A percentile compares a stretch with the other conserved stretches of the same genome.
Conservation (phyloP, 2,113 vertebrate species). For the Lampris megalopsis region DNA sequence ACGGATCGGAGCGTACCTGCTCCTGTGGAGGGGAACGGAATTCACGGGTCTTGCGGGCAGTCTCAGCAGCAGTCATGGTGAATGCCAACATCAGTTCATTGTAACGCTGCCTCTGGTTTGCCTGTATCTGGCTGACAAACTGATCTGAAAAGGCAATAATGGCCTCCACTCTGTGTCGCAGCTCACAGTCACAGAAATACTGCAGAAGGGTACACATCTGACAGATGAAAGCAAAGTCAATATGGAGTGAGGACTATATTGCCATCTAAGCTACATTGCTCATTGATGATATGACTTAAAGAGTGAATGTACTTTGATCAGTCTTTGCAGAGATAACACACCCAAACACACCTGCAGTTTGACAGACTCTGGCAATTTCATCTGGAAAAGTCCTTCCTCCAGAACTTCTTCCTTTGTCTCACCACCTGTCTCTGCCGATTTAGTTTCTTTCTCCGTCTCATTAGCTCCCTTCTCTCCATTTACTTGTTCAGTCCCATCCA, state of each 20-base stretch:
- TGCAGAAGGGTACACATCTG: slow-evolving; percentile 96
- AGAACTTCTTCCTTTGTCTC: slow-evolving; percentile 77
- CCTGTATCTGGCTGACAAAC: slow-evolving; percentile 89
- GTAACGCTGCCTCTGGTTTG: slow-evolving; percentile 90
- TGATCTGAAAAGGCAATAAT: slow-evolving; percentile 90
- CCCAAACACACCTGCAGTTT: slow-evolving; percentile 88
- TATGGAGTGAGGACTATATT: neutral
- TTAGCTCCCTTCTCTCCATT: slow-evolving; percentile 72
- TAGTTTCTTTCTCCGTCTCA: slow-evolving; percentile 74
- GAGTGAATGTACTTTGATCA: neutral
- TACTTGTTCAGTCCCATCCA: slow-evolving; percentile 52
- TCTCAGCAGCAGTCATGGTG: slow-evolving; percentile 93
- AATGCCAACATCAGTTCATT: slow-evolving; percentile 89
- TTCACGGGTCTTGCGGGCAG: slow-evolving; percentile 91
- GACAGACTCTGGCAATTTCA: slow-evolving; percentile 95
- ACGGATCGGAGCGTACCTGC: slow-evolving; percentile 80
- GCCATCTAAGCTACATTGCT: neutral
- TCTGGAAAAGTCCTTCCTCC: slow-evolving; percentile 91
- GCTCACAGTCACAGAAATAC: slow-evolving; percentile 95
- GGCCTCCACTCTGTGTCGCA: slow-evolving; percentile 93
- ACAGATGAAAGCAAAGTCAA: slow-evolving; percentile 22
- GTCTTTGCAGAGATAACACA: neutral
- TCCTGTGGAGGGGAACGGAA: slow-evolving; percentile 96
- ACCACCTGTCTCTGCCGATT: slow-evolving; percentile 36
- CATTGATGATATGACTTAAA: neutral